These are phyloP conservation scores for Dermolepida albohirtum DNA, from an alignment of 2,888 invertebrate species.

Conservation along the genomic window DNA sequence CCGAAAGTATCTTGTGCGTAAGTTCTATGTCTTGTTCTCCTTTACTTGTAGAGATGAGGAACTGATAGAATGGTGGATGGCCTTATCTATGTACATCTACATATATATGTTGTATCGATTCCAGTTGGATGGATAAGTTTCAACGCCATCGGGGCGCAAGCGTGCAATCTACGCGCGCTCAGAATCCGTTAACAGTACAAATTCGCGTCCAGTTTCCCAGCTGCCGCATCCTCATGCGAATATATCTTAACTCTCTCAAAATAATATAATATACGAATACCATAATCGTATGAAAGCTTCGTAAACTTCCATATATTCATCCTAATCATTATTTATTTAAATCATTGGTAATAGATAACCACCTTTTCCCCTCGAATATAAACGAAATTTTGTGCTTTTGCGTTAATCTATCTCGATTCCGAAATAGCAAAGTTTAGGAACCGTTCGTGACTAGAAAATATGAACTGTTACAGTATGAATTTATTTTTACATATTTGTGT, in stretches of 20 bases:
- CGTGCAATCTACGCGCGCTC: slow-evolving; percentile 50
- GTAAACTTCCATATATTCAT: too few relatives aligned
- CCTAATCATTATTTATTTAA: too few relatives aligned
- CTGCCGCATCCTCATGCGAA: slow-evolving; percentile 49
- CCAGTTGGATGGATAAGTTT: slow-evolving; percentile 52
- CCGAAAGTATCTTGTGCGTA: slow-evolving; percentile 45
- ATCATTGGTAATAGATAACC: too few relatives aligned
- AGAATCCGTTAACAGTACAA: slow-evolving; percentile 48
- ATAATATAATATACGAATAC: slow-evolving; percentile 23
- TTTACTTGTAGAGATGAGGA: slow-evolving; percentile 31
- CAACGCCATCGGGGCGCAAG: slow-evolving; percentile 49
- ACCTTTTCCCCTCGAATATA: too few relatives aligned
- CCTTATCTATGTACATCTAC: slow-evolving; percentile 6
- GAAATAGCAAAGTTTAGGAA: too few relatives aligned
- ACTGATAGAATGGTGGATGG: slow-evolving; percentile 36
- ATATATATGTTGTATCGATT: slow-evolving; percentile 54
- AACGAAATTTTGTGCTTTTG: too few relatives aligned
- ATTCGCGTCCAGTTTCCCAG: slow-evolving; percentile 52
- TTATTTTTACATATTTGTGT: too few relatives aligned
- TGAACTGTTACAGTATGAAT: too few relatives aligned
- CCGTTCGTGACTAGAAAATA: too few relatives aligned
- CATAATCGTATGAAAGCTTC: slow-evolving; percentile 17
- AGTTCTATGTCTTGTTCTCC: slow-evolving; percentile 31
- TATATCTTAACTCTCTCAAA: slow-evolving; percentile 41
- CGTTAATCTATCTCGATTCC: too few relatives aligned